Percentiles rank a stretch among this genome's conserved stretches.
Evolutionary conservation across 2,888 invertebrate genomes (phyloP).

Genomic region (Cheilosia scutellata): DNA sequence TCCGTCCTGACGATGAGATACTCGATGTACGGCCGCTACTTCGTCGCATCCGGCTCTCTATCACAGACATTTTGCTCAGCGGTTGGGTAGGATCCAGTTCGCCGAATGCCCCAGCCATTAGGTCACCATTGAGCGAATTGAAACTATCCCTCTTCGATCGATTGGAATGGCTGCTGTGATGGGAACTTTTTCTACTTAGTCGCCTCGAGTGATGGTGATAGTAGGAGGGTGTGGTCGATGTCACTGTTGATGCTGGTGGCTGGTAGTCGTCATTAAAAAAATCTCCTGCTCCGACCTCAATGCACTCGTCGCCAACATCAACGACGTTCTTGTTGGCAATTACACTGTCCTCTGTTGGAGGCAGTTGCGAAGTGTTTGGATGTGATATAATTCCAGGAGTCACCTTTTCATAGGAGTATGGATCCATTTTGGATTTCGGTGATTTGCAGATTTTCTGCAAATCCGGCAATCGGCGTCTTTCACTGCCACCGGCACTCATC

Average conservation of each 20-base stretch:
- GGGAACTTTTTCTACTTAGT: conserved; percentile 81
- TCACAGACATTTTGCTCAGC: conserved; percentile 82
- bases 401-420: conserved; percentile 78
- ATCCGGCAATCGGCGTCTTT: conserved; percentile 82
- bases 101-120: conserved; percentile 82
- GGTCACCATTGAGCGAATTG: conserved; percentile 81
- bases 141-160: conserved; percentile 82
- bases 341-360: conserved; percentile 6
- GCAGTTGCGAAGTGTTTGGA: conserved; percentile 37
- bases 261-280: conserved; percentile 74
- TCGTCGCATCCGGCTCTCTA: conserved; percentile 82
- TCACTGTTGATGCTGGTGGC: conserved; percentile 61
- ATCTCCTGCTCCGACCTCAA: conserved; percentile 47
- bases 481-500: conserved; percentile 76
- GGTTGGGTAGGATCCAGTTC: conserved; percentile 83
- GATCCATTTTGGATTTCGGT: conserved; percentile 80
- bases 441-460: conserved; percentile 82
- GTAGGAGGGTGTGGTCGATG: conserved; percentile 77
- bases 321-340: conserved; percentile 27
- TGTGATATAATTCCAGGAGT: neutral
- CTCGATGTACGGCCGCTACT: conserved; percentile 81
- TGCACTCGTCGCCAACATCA: conserved; percentile 23
- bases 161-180: conserved; percentile 68
- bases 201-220: conserved; percentile 82
- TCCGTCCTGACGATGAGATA: conserved; percentile 81